Evolutionary conservation across 2,113 vertebrate genomes (phyloP).

Genomic region (Shinisaurus crocodilurus): DNA sequence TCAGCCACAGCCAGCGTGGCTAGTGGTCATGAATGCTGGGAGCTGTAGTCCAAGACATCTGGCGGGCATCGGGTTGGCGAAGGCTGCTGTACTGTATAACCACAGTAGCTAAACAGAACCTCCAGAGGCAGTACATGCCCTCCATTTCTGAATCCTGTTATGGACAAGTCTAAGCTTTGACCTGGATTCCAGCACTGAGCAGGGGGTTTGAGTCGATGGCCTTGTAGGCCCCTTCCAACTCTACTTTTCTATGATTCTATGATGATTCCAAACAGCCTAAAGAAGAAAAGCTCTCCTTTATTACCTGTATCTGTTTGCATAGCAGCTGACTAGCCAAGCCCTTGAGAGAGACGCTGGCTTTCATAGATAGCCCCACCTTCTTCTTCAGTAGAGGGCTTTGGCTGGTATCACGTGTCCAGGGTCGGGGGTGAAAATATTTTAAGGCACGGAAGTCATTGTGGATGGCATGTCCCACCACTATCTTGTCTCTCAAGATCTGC

Average conservation of each 20-base stretch:
- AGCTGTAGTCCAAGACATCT: no score
- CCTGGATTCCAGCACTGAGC: no score
- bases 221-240: no score
- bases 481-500: conserved; percentile 86
- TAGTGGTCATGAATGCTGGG: no score
- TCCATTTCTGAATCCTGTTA: background rate
- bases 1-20: no score
- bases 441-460: conserved; percentile 90
- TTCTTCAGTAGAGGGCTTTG: conserved; percentile 73
- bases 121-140: background rate
- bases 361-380: conserved; percentile 66
- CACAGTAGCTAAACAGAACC: background rate
- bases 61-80: no score
- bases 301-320: conserved; percentile 91
- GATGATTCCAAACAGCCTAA: background rate
- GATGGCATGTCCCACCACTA: conserved; percentile 91
- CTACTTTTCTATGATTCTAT: no score
- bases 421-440: conserved; percentile 80
- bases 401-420: conserved; percentile 89
- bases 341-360: conserved; percentile 80
- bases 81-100: background rate
- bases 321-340: conserved; percentile 83
- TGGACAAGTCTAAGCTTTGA: background rate
- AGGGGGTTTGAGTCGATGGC: no score
- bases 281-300: background rate